phyloP scores from a whole-genome alignment of 1,140 invertebrate genomes.

The Hormaphis cornu region DNA sequence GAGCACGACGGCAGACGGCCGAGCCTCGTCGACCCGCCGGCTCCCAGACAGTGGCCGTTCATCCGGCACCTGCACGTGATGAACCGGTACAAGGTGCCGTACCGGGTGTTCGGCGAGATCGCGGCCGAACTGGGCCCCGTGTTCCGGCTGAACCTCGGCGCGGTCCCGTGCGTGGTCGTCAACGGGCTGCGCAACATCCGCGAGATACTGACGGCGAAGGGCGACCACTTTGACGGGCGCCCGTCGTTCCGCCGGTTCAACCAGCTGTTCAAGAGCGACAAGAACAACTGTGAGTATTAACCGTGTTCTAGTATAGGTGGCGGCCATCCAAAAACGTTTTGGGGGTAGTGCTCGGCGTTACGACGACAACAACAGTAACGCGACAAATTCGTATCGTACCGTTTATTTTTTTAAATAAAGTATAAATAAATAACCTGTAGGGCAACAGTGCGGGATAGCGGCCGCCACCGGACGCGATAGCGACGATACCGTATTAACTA shows the following conservation, averaged over 20 bases:
- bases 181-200: conserved; percentile 54
- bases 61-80: conserved; percentile 53
- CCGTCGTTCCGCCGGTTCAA: conserved; percentile 56
- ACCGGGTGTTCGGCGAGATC: conserved; percentile 53
- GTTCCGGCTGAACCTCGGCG: conserved; percentile 52
- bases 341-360: no score
- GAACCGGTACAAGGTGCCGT: conserved; percentile 52
- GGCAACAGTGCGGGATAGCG: no score
- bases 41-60: conserved; percentile 50
- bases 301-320: no score
- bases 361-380: no score
- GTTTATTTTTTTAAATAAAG: no score
- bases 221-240: conserved; percentile 53
- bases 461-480: no score
- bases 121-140: conserved; percentile 49
- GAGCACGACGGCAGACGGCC: not conserved
- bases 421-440: no score
- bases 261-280: conserved; percentile 54
- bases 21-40: conserved; percentile 43
- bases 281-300: conserved; percentile 57
- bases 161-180: conserved; percentile 52
- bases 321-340: no score
- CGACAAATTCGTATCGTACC: no score
- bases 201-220: conserved; percentile 53
- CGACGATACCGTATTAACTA: no score